phyloP scores from a whole-genome alignment of 2,113 vertebrate genomes.

The Octodon degus region DNA sequence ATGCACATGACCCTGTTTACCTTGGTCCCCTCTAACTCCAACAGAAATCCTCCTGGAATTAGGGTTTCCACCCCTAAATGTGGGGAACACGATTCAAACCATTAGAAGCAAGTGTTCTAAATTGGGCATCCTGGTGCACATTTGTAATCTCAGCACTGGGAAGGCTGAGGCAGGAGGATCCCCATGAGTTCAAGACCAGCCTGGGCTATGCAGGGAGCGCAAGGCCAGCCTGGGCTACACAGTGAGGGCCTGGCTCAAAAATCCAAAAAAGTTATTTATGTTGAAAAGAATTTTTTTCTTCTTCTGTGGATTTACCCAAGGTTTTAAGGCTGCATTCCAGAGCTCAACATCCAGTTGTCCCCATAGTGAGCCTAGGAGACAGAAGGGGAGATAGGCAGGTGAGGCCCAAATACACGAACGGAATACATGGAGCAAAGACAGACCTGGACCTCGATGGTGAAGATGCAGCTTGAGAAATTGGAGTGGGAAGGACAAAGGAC shows the following conservation, averaged over 20 bases:
- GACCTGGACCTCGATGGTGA: background rate
- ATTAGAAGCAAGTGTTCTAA: background rate
- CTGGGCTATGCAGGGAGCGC: background rate
- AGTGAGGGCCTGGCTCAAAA: background rate
- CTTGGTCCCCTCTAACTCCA: background rate
- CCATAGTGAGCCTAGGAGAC: background rate
- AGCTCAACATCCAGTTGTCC: background rate
- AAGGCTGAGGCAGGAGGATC: background rate
- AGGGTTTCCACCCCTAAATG: background rate
- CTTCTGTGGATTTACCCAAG: background rate
- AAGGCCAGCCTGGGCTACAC: background rate
- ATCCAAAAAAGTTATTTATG: background rate
- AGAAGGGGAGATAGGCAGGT: background rate
- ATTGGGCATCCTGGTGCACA: background rate
- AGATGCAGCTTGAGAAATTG: background rate
- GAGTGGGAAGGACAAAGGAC: background rate
- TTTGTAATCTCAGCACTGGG: background rate
- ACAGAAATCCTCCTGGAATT: background rate
- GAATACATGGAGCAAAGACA: background rate
- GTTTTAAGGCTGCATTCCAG: background rate
- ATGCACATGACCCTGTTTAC: background rate
- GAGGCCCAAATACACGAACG: background rate
- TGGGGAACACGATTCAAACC: background rate
- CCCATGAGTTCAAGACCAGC: background rate
- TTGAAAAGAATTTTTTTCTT: background rate